phyloP scores from a whole-genome alignment of 2,797 vertebrate genomes.

The Sphenodon punctatus region DNA sequence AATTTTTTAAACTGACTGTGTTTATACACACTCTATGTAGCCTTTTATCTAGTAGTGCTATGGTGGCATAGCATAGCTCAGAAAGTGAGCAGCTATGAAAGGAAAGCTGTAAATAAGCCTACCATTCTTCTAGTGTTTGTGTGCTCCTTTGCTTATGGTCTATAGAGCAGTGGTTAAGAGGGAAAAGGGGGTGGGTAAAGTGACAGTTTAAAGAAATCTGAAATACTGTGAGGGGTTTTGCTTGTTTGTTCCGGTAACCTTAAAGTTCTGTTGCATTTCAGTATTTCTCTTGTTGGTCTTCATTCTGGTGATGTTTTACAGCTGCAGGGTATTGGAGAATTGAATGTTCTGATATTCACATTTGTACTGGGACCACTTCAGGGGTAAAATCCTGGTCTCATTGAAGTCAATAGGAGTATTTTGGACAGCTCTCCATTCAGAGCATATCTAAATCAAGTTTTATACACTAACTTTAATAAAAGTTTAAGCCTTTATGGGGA shows the following conservation, averaged over 20 bases:
- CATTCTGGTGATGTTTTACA: not conserved
- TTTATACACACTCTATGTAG: not conserved
- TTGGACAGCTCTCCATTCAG: not conserved
- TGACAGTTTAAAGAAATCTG: not conserved
- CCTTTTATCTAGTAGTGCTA: not conserved
- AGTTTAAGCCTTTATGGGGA: too few relatives aligned
- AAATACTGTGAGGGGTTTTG: not conserved
- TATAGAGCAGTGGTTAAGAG: not conserved
- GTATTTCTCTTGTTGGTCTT: not conserved
- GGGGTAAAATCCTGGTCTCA: not conserved
- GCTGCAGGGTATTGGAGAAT: not conserved
- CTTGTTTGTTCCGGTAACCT: not conserved
- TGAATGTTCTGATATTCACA: conserved; percentile 9
- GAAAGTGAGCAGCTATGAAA: not conserved
- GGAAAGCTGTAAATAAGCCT: not conserved
- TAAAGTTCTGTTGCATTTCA: not conserved
- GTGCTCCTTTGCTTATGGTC: not conserved
- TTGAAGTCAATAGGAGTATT: too few relatives aligned
- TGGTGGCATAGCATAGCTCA: not conserved
- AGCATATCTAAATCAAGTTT: too few relatives aligned
- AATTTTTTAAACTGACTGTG: too few relatives aligned
- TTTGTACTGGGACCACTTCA: not conserved
- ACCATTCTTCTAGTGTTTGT: not conserved
- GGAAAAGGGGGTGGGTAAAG: conserved; percentile 12
- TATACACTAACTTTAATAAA: too few relatives aligned